phyloP scores from a whole-genome alignment of 2,888 invertebrate species.

The Clanis bilineata region DNA sequence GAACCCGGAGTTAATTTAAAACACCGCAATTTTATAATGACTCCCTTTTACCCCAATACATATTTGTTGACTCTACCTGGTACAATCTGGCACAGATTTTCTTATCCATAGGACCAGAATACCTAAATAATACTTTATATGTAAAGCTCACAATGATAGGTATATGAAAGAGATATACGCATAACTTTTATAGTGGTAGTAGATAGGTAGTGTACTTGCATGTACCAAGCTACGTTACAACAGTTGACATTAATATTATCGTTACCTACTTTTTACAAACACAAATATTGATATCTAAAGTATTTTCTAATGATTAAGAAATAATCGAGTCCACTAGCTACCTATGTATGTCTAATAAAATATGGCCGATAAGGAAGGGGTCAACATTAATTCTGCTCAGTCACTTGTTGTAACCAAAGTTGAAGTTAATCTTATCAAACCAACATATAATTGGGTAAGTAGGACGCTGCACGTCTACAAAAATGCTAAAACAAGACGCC shows the following conservation, averaged over 20 bases:
- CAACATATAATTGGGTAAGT: slow-evolving; percentile 12
- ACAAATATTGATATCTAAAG: background rate
- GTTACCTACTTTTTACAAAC: background rate
- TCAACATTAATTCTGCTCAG: slow-evolving; percentile 16
- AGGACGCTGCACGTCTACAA: slow-evolving; percentile 12
- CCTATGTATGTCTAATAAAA: background rate
- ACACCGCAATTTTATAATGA: no score
- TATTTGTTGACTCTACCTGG: no score
- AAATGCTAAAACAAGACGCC: background rate
- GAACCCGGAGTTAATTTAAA: no score
- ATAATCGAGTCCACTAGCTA: background rate
- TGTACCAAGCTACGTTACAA: background rate
- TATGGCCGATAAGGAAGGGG: slow-evolving; percentile 4
- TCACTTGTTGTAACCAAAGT: background rate
- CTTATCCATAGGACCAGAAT: no score
- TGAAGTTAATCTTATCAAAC: slow-evolving; percentile 16
- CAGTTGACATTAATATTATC: background rate
- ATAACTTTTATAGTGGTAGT: no score
- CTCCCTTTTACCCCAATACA: no score
- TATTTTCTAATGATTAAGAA: background rate
- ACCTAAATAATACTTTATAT: no score
- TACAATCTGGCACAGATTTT: no score
- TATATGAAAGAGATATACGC: no score
- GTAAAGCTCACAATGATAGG: no score
- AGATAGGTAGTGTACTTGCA: no score